Base-by-base conservation (phyloP, 2,113 vertebrate species). In the Gila orcuttii region DNA sequence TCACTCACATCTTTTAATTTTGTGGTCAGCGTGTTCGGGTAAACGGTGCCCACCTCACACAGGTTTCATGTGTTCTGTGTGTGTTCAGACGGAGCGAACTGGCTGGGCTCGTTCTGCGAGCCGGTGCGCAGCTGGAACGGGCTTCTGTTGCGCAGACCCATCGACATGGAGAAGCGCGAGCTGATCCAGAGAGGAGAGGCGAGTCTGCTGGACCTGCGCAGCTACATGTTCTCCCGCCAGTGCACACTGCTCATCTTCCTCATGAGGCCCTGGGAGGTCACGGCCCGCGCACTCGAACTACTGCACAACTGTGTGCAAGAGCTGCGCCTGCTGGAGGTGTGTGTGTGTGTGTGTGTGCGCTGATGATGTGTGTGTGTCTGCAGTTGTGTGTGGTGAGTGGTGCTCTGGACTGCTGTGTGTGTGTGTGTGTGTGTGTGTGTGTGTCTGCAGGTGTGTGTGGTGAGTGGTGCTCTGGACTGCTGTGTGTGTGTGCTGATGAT, bases 291-390 rank as follows among this genome's bases (percentile, higher is more conserved):
- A 0, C 92, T 99, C 81, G 97, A 97, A 91, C 96, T 99, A 64
- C 96, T 99, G 83, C 98, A 99, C 94, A 98, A 96, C 95, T 99
- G 98, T 19, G 96, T 99, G 50, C 98, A 99, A 91, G 98, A 99
- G 87, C 96, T 99, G 31, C 95, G 94, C 42, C 96, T 99, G 6
- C 87, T 99, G 33, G 98, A 99, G 95, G 98, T 99, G 90, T 4
- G n/a, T 13, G 28, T 17, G 59, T 45, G 23, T 17, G 50, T 17
- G 50, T 52, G 50, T 52, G 47, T 50, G 47, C 13, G 47, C n/a
- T n/a, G n/a, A n/a, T n/a, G n/a, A n/a, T 50, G 47, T 50, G 47
- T 15, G 47, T 15, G 12, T 15, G 45, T 3, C 1, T 28, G 28
- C 28, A 28, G 28, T 1, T 28, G 28, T 28, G 28, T 28, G 28